These are phyloP conservation scores for Aplocera efformata DNA, from an alignment of 2,888 invertebrate species.

Conservation along the genomic window DNA sequence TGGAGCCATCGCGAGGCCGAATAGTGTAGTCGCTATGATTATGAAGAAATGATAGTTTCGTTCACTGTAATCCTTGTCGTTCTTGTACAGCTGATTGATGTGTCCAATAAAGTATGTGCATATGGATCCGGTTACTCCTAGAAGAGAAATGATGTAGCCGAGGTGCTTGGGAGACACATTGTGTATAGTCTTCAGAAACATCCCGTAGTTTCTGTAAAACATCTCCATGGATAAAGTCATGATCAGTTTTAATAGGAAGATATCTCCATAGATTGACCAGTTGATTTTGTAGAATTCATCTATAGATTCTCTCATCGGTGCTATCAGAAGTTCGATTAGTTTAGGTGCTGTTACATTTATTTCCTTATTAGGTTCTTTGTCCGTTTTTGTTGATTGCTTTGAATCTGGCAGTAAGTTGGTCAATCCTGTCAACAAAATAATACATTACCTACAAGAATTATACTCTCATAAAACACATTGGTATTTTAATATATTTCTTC, in stretches of 20 bases:
- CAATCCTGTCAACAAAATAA: conserved; percentile 37
- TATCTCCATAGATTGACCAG: conserved; percentile 74
- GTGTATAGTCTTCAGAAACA: conserved; percentile 66
- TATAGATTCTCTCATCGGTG: conserved; percentile 48
- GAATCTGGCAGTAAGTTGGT: conserved; percentile 37
- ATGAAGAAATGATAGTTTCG: conserved; percentile 68
- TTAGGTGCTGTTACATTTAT: conserved; percentile 25
- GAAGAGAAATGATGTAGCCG: conserved; percentile 77
- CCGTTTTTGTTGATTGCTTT: conserved; percentile 27
- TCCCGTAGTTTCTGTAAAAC: conserved; percentile 69
- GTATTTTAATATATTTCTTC: too few relatives aligned
- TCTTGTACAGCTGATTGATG: conserved; percentile 60
- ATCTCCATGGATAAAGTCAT: conserved; percentile 68
- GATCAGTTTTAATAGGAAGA: conserved; percentile 72
- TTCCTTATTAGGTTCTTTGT: conserved; percentile 11
- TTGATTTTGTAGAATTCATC: conserved; percentile 65
- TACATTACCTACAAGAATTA: too few relatives aligned
- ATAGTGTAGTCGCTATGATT: conserved; percentile 55
- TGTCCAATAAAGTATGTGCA: conserved; percentile 64
- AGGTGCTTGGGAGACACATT: conserved; percentile 62
- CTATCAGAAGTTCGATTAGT: conserved; percentile 31
- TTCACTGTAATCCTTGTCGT: conserved; percentile 54
- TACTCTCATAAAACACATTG: too few relatives aligned
- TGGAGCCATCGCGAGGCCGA: conserved; percentile 58
- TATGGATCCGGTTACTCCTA: conserved; percentile 64